phyloP scores from a whole-genome alignment of 2,113 vertebrate genomes.

The cattle (Bos taurus) region DNA sequence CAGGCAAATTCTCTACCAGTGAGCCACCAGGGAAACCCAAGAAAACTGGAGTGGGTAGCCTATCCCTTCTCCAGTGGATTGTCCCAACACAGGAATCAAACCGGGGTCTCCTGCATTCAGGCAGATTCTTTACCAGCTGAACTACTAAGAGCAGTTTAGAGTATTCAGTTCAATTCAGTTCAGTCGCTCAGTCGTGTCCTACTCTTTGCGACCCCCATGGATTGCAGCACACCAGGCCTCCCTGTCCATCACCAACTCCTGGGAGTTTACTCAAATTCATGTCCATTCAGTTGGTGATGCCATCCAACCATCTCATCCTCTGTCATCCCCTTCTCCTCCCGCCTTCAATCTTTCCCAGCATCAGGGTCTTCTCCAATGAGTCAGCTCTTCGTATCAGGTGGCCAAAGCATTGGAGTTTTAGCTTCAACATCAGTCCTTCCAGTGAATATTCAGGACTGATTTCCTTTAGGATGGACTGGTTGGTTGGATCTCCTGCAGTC shows the following conservation, averaged over 20 bases:
- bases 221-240: not conserved
- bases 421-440: not conserved
- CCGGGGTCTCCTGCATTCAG: not conserved
- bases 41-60: not conserved
- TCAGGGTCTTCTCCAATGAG: not conserved
- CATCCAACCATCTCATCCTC: not conserved
- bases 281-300: not conserved
- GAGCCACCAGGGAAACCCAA: not conserved
- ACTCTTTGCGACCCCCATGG: not conserved
- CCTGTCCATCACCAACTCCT: not conserved
- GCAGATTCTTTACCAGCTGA: not conserved
- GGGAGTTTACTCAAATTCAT: not conserved
- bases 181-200: not conserved
- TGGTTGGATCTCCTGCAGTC: not conserved
- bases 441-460: not conserved
- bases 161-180: not conserved
- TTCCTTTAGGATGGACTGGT: not conserved
- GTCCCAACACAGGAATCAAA: not conserved
- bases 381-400: not conserved
- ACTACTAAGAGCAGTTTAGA: not conserved
- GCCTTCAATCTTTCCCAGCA: not conserved
- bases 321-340: not conserved
- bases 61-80: not conserved
- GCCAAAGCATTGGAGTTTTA: not conserved
- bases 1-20: not conserved